A percentile compares a stretch with the other conserved stretches of the same genome.
Conservation (phyloP, 2,113 vertebrate species). For the Ramphastos sulfuratus region DNA sequence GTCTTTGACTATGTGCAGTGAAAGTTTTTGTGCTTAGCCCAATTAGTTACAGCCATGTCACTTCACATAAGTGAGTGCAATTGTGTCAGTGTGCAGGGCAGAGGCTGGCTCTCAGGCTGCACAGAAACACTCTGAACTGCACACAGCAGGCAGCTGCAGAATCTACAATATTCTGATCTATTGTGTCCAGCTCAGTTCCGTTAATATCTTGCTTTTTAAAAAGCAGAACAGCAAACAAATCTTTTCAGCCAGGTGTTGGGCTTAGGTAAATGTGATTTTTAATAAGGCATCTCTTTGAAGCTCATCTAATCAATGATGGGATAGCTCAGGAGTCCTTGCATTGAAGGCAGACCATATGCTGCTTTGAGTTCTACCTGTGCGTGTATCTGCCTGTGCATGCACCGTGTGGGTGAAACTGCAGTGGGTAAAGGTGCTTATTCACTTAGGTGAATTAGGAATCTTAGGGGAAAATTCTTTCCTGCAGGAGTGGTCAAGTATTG, state of each 20-base stretch:
- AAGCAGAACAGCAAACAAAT: background rate
- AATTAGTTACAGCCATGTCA: conserved; percentile 47
- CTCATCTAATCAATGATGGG: background rate
- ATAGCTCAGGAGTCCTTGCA: background rate
- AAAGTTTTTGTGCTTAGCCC: conserved; percentile 6
- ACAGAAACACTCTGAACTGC: background rate
- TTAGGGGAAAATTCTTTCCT: no score
- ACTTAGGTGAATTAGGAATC: background rate
- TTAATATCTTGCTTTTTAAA: background rate
- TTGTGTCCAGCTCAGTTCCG: background rate
- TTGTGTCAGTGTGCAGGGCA: background rate
- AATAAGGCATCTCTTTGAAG: background rate
- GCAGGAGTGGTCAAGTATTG: no score
- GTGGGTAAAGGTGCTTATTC: background rate
- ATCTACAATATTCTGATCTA: background rate
- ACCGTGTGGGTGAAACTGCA: background rate
- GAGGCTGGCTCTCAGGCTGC: background rate
- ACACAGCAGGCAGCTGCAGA: background rate
- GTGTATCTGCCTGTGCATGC: background rate
- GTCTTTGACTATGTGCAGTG: conserved; percentile 16
- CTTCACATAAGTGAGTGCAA: background rate
- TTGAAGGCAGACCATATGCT: background rate
- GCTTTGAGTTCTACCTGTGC: background rate
- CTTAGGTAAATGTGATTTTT: background rate
- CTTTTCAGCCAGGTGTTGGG: background rate